Percentiles rank a stretch among this genome's conserved stretches.
These are phyloP conservation scores for Haliclona indistincta DNA, from an alignment of 37 sponge, comb jelly and placozoan species.

Conservation along the genomic window DNA sequence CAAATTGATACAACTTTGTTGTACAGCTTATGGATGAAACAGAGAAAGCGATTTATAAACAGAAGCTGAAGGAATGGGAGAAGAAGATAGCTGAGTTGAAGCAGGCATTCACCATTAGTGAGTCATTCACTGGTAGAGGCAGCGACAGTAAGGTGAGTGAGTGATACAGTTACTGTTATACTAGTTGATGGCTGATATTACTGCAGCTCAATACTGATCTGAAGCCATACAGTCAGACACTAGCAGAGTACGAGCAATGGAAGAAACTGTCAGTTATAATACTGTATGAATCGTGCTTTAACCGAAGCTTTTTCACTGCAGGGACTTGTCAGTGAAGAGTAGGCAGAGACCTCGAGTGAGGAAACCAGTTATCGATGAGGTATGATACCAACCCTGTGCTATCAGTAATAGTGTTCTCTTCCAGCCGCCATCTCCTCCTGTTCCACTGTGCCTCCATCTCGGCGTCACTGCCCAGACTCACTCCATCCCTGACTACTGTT, in stretches of 20 bases:
- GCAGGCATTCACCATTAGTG: conserved; percentile 48
- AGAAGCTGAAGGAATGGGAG: conserved; percentile 46
- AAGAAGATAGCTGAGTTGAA: conserved; percentile 37
- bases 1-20: background rate
- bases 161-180: no score
- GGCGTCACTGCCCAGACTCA: conserved; percentile 69
- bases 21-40: conserved; percentile 60
- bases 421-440: conserved; percentile 62
- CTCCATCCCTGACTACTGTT: conserved; percentile 69
- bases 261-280: conserved; percentile 34
- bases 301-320: background rate
- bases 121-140: no score
- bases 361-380: background rate
- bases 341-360: conserved; percentile 13
- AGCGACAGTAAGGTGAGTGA: no score
- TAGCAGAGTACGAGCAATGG: conserved; percentile 32
- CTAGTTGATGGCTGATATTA: no score
- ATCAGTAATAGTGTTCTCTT: background rate
- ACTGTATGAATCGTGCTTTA: background rate
- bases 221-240: background rate
- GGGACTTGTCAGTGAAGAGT: conserved; percentile 31
- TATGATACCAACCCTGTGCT: background rate
- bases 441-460: conserved; percentile 49
- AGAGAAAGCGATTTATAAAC: conserved; percentile 15
- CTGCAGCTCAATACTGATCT: background rate